Base-by-base conservation (phyloP, 1,140 invertebrate genomes). In the Archivesica marissinica region DNA sequence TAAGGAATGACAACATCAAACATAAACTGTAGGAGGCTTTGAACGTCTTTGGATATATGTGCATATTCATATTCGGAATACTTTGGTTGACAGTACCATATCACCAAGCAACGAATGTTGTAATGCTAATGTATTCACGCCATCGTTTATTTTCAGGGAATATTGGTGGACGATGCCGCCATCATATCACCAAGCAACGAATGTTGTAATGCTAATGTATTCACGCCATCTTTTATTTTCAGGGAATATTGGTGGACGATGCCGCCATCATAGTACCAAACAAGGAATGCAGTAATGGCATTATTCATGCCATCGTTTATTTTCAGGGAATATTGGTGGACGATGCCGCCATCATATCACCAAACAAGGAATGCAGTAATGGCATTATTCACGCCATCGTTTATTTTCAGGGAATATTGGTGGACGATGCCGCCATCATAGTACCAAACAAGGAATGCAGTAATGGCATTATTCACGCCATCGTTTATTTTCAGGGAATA, bases 211-310 rank as follows among this genome's bases (percentile, higher is more conserved):
- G 82, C n/a, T n/a, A n/a, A n/a, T n/a, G 44, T 47, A 47, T 47
- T 47, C 17, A 47, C 44, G 17, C 7, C 44, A 9, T 9, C 17
- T 54, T 54, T 39, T 39, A 52, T 41, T 30, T 75, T 38, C 56
- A 85, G 82, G 82, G 82, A 20, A 85, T 85, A 25, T 61, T 85
- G n/a, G 30, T 85, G 17, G 72, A 85, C 59, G 74, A 85, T 66
- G 82, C 74, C 7, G n/a, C 74, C 0, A 85, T 85, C 41, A 78
- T 41, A n/a, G 41, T 50, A 23, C 82, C 82, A 13, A 77, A 85
- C 50, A 50, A 77, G 23, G 82, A 77, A 25, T 76, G 72, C 39
- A 61, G 33, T 25, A 85, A 85, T 47, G 82, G 82, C 6, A 44
- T 85, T n/a, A 25, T 85, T 23, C 82, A 85, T 38, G 74, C 78